Evolutionary conservation across 2,888 invertebrate genomes (phyloP), one percentile per base, ranked within the genome.

Genomic region (Nomada ruficornis): DNA sequence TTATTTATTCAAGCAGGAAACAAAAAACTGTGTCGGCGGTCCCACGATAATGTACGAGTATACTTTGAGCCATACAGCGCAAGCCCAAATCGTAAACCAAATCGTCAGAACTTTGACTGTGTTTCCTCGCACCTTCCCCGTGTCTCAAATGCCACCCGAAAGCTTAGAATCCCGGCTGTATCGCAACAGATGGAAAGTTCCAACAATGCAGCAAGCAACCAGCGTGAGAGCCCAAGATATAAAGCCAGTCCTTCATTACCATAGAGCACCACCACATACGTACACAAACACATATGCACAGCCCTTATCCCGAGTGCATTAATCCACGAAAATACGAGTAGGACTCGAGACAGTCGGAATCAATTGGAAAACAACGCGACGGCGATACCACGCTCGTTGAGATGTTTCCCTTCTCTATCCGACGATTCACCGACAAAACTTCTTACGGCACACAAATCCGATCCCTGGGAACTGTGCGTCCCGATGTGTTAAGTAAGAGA

Each of bases 401-500:
- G 29, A 29, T n/a, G 15, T 10, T 36, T 36, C 18, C 29, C 10
- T 20, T 47, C n/a, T 23, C 7, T 5, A 7, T 36, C 7, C 65
- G 23, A 29, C 44, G 80, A 83, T 50, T 80, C 55, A 52, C 72
- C 57, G 65, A 75, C 65, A 7, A 73, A 79, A 67, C 70, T 77
- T 42, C 57, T 36, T 36, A 7, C n/a, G 47, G n/a, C 26, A 54
- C 79, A 50, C 79, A 82, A 85, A 80, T 83, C 80, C 71, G 64
- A 83, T 73, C 68, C 67, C 74, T 50, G 52, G 23, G 65, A 42
- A 54, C 57, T 76, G 65, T 75, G 74, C 65, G 76, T 23, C 54
- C 2, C 11, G 7, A 13, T 0, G n/a, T 13, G 29, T 65, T 62
- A 36, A 36, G 7, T 11, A 62, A 50, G 15, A 36, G 78, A 81